Base-by-base conservation (phyloP, 1,140 invertebrate species). In the Saccostrea glomerata region DNA sequence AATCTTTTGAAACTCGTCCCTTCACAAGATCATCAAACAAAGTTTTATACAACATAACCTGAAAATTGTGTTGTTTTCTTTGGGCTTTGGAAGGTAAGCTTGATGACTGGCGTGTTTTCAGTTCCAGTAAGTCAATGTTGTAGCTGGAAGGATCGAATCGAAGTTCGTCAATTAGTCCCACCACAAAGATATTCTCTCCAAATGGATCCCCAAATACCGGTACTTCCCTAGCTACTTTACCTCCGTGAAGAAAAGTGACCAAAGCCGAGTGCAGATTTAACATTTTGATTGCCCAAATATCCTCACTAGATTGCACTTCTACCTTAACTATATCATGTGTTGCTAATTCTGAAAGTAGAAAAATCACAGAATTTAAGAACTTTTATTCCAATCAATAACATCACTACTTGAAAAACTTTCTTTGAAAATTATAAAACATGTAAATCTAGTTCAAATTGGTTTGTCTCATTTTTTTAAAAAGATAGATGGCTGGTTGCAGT, bases 201-300 rank as follows among this genome's bases (percentile, higher is more conserved):
- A 94, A 94, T 56, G 93, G 94, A 40, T 89, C 84, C 12, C 94
- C 94, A 92, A 94, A 94, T 73, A 94, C 91, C 4, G 93, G 94
- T 17, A 94, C 88, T 87, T 94, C 94, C 82, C 94, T 89, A 4
- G 90, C 92, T 13, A 94, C 13, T 1, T 73, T 88, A 12, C 70
- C 17, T n/a, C 93, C 93, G 87, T 89, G 85, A 12, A 92, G 85
- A 63, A 94, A 93, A 9, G 87, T 85, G 60, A 87, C 77, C 13
- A 94, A 85, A 7, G 92, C 86, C 17, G 86, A 85, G 4, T 93
- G 87, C 1, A 94, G 87, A 60, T 94, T 94, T 11, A 94, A 87
- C n/a, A 93, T 87, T 91, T 93, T 94, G 1, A 94, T 89, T 13
- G 91, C 93, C 91, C 92, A 94, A 1, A 91, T 92, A 70, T 94